Base-by-base conservation (phyloP, 2,113 vertebrate species). In the Cygnus atratus region DNA sequence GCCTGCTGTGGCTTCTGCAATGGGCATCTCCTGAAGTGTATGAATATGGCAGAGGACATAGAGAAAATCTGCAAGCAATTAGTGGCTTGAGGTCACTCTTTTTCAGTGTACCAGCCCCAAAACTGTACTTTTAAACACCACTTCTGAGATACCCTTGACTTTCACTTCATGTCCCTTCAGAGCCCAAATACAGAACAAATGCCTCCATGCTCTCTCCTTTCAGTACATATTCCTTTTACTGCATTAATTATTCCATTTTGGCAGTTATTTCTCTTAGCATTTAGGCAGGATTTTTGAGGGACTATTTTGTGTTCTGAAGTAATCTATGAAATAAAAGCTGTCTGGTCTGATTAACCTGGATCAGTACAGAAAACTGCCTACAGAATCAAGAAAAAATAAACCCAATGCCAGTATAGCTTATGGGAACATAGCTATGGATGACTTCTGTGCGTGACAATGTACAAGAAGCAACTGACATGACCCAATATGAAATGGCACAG, bases 271-370 rank as follows among this genome's bases (percentile, higher is more conserved):
- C 62, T 92, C 59, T 52, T 65, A 68, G 50, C 33, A 76, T 77
- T 87, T 41, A 39, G 61, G 72, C 50, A 80, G 44, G 33, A 85
- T 94, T 95, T 96, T 46, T 78, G 50, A 97, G 78, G 72, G 19
- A 43, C 28, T 28, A 66, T 80, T 90, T 81, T 86, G 31, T 78
- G 72, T 87, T 84, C 61, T 61, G 28, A 65, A 90, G 76, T 46
- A 76, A 62, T 65, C 87, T 94, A 4, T 81, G 72, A 91, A 94
- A 87, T 86, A 82, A 84, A 86, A 92, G 28, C 85, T 96, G 78
- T 78, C 94, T 71, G 63, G 37, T 89, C 66, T 82, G 66, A 89
- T 97, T 96, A 96, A 63, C 65, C 84, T 87, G 71, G 65, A 96
- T 90, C 58, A 71, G 55, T 48, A 72, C 33, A 92, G 89, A 93